Evolutionary conservation across 2,113 vertebrate species (phyloP).

Genomic region (Sinocyclocheilus rhinocerous): DNA sequence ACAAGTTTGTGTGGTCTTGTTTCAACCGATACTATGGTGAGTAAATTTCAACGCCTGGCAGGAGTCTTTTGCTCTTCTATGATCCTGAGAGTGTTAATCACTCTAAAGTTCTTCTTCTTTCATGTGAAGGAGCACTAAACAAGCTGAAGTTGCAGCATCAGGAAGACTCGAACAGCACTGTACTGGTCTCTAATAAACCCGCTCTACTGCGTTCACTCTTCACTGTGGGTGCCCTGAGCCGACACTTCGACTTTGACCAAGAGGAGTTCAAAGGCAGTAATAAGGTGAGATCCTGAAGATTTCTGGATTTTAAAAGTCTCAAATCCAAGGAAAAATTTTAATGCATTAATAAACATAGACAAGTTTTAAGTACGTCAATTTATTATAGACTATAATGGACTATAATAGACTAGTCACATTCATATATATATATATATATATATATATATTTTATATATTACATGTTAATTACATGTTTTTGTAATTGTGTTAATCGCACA

Average conservation of each 20-base stretch:
- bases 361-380: background rate
- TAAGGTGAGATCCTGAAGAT: constrained; percentile 78
- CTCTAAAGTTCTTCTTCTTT: background rate
- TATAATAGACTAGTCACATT: background rate
- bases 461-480: too few relatives aligned
- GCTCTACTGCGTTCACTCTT: constrained; percentile 95
- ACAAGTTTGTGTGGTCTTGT: constrained; percentile 98
- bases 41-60: constrained; percentile 46
- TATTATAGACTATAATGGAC: background rate
- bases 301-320: background rate
- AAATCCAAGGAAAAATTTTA: background rate
- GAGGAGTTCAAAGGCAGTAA: constrained; percentile 97
- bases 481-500: too few relatives aligned
- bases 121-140: constrained; percentile 85
- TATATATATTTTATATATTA: too few relatives aligned
- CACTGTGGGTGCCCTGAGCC: constrained; percentile 93
- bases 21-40: constrained; percentile 98
- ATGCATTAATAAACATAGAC: background rate
- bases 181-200: constrained; percentile 90
- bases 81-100: background rate
- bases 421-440: too few relatives aligned
- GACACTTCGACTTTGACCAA: constrained; percentile 97
- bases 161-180: constrained; percentile 91
- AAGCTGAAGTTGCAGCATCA: constrained; percentile 96
- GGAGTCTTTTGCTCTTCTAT: background rate